Evolutionary conservation across 2,888 invertebrate genomes (phyloP).

Genomic region (Cylloceria caligata): DNA sequence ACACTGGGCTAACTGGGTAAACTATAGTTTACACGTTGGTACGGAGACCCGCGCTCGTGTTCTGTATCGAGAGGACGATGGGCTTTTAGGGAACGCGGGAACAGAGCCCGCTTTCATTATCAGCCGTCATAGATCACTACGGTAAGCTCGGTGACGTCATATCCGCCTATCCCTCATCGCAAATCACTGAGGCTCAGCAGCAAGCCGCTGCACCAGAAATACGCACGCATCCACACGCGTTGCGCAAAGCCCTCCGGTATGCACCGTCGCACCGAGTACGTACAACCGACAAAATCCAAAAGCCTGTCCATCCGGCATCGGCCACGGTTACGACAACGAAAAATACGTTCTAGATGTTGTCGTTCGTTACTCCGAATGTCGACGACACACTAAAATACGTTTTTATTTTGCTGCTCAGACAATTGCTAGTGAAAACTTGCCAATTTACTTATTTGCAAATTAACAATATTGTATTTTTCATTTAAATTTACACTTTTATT

Average conservation of each 20-base stretch:
- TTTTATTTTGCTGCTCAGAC: not conserved
- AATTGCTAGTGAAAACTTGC: not conserved
- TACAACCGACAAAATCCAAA: slow-evolving; percentile 41
- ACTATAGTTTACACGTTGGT: slow-evolving; percentile 77
- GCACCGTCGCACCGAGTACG: not conserved
- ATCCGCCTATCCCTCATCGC: slow-evolving; percentile 83
- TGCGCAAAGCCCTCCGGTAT: not conserved
- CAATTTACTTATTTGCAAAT: too few relatives aligned
- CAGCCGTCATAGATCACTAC: slow-evolving; percentile 82
- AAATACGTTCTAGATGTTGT: slow-evolving; percentile 38
- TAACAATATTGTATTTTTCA: too few relatives aligned
- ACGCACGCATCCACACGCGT: slow-evolving; percentile 56
- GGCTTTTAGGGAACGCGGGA: slow-evolving; percentile 69
- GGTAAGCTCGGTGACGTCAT: slow-evolving; percentile 79
- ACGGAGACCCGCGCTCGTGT: slow-evolving; percentile 36
- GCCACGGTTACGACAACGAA: slow-evolving; percentile 39
- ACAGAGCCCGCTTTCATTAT: slow-evolving; percentile 82
- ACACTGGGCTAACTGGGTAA: slow-evolving; percentile 74
- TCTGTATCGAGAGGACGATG: slow-evolving; percentile 47
- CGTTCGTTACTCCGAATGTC: slow-evolving; percentile 33
- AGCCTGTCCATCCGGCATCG: slow-evolving; percentile 50
- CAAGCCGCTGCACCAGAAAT: slow-evolving; percentile 55
- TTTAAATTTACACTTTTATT: too few relatives aligned
- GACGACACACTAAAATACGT: slow-evolving; percentile 21
- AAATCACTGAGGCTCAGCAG: slow-evolving; percentile 69